These are phyloP conservation scores for Camponotus vicinus DNA, from an alignment of 1,140 invertebrate species.

Conservation along the genomic window DNA sequence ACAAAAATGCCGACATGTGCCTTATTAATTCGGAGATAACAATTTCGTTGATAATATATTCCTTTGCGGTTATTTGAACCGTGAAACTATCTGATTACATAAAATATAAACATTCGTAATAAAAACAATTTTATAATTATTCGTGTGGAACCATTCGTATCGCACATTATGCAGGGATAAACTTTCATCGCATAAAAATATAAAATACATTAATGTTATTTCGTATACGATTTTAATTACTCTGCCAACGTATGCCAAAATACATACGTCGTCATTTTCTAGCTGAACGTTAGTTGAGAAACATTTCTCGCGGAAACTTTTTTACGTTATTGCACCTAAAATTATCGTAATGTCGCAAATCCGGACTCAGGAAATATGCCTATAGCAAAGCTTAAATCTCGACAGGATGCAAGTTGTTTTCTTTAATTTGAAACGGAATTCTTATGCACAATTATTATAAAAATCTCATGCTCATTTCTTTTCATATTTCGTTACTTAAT, in stretches of 20 bases:
- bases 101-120: conserved; percentile 33
- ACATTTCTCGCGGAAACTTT: conserved; percentile 13
- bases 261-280: conserved; percentile 23
- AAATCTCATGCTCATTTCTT: neutral
- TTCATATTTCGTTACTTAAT: conserved; percentile 2
- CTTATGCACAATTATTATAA: neutral
- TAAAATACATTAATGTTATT: conserved; percentile 17
- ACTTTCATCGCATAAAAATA: conserved; percentile 15
- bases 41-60: conserved; percentile 39
- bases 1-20: conserved; percentile 43
- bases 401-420: neutral
- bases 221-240: conserved; percentile 23
- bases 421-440: conserved; percentile 5
- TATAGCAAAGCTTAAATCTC: neutral
- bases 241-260: neutral
- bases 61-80: conserved; percentile 29
- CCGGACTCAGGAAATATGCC: neutral
- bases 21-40: conserved; percentile 37
- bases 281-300: neutral
- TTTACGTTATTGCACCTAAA: conserved; percentile 22
- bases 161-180: conserved; percentile 16
- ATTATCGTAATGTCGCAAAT: conserved; percentile 25
- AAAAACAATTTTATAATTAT: conserved; percentile 32
- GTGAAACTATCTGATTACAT: conserved; percentile 43
- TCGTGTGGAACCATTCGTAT: conserved; percentile 11